phyloP scores from a whole-genome alignment of 2,113 vertebrate species.

The Pimephales promelas region DNA sequence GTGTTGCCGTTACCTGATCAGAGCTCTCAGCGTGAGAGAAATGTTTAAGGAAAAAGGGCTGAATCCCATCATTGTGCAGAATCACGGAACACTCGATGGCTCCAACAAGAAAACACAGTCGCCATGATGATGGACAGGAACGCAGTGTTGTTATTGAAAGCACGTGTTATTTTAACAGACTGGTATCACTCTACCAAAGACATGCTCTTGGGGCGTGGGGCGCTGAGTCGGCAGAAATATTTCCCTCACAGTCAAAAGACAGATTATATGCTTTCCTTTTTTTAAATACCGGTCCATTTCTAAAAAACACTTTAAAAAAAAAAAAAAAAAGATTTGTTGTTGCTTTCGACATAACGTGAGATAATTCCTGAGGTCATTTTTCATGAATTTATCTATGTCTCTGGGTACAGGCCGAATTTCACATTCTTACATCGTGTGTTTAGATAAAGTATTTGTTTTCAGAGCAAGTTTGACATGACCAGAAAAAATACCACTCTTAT shows the following conservation, averaged over 20 bases:
- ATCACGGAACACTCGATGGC: conserved; percentile 21
- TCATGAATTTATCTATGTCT: conserved; percentile 28
- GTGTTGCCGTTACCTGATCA: conserved; percentile 23
- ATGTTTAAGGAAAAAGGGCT: conserved; percentile 41
- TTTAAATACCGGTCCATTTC: not conserved
- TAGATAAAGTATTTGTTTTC: conserved; percentile 53
- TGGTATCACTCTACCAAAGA: conserved; percentile 16
- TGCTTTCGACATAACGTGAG: not conserved
- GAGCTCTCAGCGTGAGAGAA: conserved; percentile 41
- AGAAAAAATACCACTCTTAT: not conserved
- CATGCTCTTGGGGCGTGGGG: not conserved
- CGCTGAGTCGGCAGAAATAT: not conserved
- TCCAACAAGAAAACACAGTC: not conserved
- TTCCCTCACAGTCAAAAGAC: not conserved
- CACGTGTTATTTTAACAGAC: conserved; percentile 1
- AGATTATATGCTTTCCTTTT: not conserved
- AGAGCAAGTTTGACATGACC: not conserved
- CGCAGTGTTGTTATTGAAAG: conserved; percentile 45
- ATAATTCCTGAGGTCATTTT: conserved; percentile 12
- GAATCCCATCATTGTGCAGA: conserved; percentile 50
- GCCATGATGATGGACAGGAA: conserved; percentile 22
- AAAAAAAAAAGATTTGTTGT: not conserved
- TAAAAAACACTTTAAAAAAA: not conserved
- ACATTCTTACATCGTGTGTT: conserved; percentile 20
- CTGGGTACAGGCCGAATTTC: conserved; percentile 32